Conservation (phyloP, 2,888 invertebrate species). For the Zaprionus lineosus region DNA sequence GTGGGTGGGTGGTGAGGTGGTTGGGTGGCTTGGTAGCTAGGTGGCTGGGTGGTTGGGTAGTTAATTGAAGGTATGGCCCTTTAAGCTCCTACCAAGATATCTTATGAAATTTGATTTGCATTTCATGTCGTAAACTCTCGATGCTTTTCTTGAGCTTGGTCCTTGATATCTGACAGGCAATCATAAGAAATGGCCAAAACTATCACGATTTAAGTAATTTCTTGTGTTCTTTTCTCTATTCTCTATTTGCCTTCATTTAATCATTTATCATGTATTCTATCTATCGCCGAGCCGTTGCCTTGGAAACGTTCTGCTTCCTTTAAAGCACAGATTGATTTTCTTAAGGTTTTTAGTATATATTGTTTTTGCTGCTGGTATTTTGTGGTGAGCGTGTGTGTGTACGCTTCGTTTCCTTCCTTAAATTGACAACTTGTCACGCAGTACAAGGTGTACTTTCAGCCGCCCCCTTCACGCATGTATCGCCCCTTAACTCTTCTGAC, state of each 20-base stretch:
- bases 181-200: constrained; percentile 27
- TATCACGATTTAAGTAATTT: constrained; percentile 66
- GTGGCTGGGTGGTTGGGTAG: too few species aligned
- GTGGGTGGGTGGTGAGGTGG: too few species aligned
- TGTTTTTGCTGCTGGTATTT: not conserved
- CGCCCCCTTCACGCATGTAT: not conserved
- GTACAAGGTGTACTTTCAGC: constrained; percentile 31
- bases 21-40: too few species aligned
- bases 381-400: too few species aligned
- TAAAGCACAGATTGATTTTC: too few species aligned
- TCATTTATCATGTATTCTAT: constrained; percentile 14
- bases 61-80: too few species aligned
- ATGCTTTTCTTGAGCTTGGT: constrained; percentile 12
- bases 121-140: constrained; percentile 22
- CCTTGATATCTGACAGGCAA: constrained; percentile 62
- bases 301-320: too few species aligned
- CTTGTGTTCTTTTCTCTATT: constrained; percentile 50
- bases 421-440: constrained; percentile 65
- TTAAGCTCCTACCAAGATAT: constrained; percentile 1
- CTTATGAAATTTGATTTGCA: constrained; percentile 22
- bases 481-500: constrained; percentile 12
- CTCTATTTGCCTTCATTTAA: constrained; percentile 57
- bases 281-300: too few species aligned
- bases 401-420: too few species aligned
- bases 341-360: too few species aligned